phyloP scores from a whole-genome alignment of 2,113 vertebrate genomes.

The Caloenas nicobarica region DNA sequence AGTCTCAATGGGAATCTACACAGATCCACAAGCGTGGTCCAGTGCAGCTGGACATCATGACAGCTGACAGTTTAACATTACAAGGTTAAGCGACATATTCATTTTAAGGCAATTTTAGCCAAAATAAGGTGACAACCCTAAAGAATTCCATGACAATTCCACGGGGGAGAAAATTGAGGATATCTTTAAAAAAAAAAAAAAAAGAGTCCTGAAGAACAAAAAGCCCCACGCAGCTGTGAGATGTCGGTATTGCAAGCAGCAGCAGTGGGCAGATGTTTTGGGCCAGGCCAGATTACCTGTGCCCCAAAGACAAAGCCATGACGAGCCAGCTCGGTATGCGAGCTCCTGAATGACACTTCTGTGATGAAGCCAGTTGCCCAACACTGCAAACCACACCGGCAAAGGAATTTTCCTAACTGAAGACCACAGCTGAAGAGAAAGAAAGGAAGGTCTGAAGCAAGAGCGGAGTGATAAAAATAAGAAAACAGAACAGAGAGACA shows the following conservation, averaged over 20 bases:
- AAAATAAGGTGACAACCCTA: background rate
- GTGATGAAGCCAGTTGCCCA: constrained; percentile 6
- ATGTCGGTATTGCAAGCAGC: fast-evolving
- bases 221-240: background rate
- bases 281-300: background rate
- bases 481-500: background rate
- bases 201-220: background rate
- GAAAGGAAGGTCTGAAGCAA: background rate
- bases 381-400: background rate
- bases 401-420: background rate
- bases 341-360: constrained; percentile 8
- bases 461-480: background rate
- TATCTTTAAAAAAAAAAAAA: background rate
- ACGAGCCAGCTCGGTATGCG: background rate
- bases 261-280: background rate
- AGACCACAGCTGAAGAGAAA: background rate
- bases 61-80: background rate
- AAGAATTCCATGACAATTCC: background rate
- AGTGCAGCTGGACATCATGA: fast-evolving
- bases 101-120: background rate
- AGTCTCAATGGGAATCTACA: background rate
- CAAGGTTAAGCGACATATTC: background rate
- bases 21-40: fast-evolving
- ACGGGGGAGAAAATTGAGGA: fast-evolving
- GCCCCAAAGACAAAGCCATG: background rate